Evolutionary conservation across 2,888 invertebrate species (phyloP).

Genomic region (Cryptocephalus moraei): DNA sequence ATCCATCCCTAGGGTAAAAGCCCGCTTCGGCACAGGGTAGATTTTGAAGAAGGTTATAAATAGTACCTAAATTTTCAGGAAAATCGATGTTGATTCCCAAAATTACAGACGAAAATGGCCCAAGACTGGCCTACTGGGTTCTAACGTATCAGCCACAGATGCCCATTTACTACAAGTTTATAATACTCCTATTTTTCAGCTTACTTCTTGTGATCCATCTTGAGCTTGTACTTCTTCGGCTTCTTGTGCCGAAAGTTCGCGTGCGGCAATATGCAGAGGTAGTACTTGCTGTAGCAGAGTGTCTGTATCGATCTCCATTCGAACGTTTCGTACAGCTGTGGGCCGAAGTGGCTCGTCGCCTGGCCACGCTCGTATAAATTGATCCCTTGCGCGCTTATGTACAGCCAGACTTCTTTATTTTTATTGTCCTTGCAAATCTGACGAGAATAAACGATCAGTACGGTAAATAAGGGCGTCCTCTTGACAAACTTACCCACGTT

Average conservation of each 20-base stretch:
- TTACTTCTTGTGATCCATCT: conserved; percentile 64
- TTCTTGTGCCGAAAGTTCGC: conserved; percentile 45
- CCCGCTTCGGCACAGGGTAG: no score
- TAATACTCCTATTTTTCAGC: conserved; percentile 19
- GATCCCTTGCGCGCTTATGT: conserved; percentile 54
- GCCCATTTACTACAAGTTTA: no score
- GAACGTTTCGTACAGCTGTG: conserved; percentile 39
- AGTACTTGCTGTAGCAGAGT: conserved; percentile 65
- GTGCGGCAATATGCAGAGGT: conserved; percentile 47
- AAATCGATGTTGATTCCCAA: no score
- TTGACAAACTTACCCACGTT: conserved; percentile 41
- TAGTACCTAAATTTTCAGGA: no score
- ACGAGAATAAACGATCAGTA: not conserved
- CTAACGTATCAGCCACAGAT: no score
- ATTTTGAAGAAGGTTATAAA: no score
- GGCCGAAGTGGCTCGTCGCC: conserved; percentile 32
- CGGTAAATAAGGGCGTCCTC: not conserved
- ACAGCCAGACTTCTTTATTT: conserved; percentile 51
- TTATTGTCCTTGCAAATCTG: conserved; percentile 29
- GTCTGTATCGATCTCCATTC: conserved; percentile 68
- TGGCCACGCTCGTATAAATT: conserved; percentile 48
- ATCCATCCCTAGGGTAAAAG: no score
- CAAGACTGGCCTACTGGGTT: no score
- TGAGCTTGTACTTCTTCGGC: conserved; percentile 58
- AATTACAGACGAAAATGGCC: no score